A percentile compares a stretch with the other conserved stretches of the same genome.
Evolutionary conservation across 1,140 invertebrate species (phyloP).

Genomic region (Drosophila nebulosa): DNA sequence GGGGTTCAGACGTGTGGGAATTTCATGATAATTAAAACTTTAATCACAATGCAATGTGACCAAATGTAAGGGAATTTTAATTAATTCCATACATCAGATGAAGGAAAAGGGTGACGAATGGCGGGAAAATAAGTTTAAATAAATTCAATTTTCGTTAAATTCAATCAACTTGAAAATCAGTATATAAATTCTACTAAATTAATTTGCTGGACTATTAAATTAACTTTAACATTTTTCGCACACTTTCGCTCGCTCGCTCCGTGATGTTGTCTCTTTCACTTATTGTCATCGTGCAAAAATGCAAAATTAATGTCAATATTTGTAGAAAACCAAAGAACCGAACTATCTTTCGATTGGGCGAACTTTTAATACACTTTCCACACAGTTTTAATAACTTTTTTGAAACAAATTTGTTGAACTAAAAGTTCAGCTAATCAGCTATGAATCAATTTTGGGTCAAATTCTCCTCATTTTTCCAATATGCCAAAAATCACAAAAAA

Average conservation of each 20-base stretch:
- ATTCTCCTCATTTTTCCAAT: no score
- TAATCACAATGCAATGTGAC: slow-evolving; percentile 36
- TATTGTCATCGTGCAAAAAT: background rate
- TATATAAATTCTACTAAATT: no score
- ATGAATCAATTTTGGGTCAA: no score
- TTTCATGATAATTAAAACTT: slow-evolving; percentile 52
- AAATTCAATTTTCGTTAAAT: background rate
- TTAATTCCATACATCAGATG: background rate
- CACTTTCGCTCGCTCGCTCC: background rate
- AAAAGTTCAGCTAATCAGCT: no score
- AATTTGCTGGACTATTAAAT: background rate
- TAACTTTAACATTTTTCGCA: background rate
- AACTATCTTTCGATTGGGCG: background rate
- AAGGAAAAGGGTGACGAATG: background rate
- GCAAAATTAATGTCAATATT: background rate
- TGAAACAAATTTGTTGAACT: no score
- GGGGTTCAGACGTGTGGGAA: slow-evolving; percentile 33
- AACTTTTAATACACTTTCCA: background rate
- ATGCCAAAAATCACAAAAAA: no score
- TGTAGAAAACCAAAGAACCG: background rate
- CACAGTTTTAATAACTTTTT: background rate
- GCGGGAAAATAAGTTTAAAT: background rate
- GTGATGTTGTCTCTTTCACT: background rate
- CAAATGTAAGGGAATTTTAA: background rate
- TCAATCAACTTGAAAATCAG: background rate